Evolutionary conservation across 23 tunicate species (phyloP).

Genomic region (Botrylloides violaceus): DNA sequence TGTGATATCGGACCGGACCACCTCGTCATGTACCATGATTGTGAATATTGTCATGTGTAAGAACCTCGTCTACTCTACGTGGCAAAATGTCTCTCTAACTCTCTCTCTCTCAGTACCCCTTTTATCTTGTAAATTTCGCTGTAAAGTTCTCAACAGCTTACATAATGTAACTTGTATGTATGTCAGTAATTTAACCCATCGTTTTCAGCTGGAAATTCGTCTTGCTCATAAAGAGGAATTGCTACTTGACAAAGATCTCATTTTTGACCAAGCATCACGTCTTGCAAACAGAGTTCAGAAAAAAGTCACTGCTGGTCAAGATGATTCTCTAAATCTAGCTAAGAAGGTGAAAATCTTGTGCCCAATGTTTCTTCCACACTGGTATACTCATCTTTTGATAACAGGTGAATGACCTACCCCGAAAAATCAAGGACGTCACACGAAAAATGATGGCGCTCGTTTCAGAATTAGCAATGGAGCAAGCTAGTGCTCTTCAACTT

Average conservation of each 20-base stretch:
- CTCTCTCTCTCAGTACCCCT: not conserved
- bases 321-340: slow-evolving; percentile 71
- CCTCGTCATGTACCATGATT: too few species aligned
- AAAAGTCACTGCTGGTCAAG: slow-evolving; percentile 67
- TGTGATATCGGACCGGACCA: too few species aligned
- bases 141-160: too few species aligned
- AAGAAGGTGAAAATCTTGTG: slow-evolving; percentile 75
- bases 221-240: slow-evolving; percentile 91
- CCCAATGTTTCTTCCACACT: too few species aligned
- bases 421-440: slow-evolving; percentile 79
- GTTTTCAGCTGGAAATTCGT: slow-evolving; percentile 70
- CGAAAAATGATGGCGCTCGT: slow-evolving; percentile 87
- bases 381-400: not conserved
- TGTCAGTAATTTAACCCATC: too few species aligned
- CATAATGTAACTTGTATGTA: too few species aligned
- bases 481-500: slow-evolving; percentile 78
- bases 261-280: slow-evolving; percentile 71
- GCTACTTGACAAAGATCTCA: slow-evolving; percentile 74
- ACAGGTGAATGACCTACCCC: slow-evolving; percentile 73
- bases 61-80: too few species aligned
- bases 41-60: too few species aligned
- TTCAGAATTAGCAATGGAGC: slow-evolving; percentile 90
- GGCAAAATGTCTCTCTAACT: too few species aligned
- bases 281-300: slow-evolving; percentile 56
- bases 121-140: too few species aligned